Base-by-base conservation (phyloP, 2,888 invertebrate species). In the Tiliacea citrago region DNA sequence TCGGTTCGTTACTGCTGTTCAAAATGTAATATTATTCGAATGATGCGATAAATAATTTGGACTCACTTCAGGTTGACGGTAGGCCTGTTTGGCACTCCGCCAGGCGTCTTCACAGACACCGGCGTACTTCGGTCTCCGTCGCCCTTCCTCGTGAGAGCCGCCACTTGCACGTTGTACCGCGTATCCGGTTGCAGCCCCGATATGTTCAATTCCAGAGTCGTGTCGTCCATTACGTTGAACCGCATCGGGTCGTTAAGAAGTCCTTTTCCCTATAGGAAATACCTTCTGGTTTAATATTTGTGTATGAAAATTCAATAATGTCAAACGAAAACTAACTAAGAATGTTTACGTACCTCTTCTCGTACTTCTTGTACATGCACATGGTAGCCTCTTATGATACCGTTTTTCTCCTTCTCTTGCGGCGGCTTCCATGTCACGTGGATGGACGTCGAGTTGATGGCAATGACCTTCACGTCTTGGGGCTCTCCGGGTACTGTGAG, bases 401-500 rank as follows among this genome's bases (percentile, higher is more conserved):
- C 99, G 92, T 99, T 99, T 82, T 98, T 98, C 90, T 99, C 99
- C 90, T 98, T 98, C 87, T 98, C 98, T 78, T 97, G 97, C 0
- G 99, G 99, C 12, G 99, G 98, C 91, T 98, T 98, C 99, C 99
- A 99, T 81, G 98, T 97, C 69, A 99, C 99, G 93, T 98, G 98
- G 86, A 99, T 98, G 55, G 99, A 98, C n/a, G 99, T 99, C 1
- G 99, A 99, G 97, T 99, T 99, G 92, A 99, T 97, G 39, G 98
- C 97, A 80, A 97, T 97, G 61, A 98, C 98, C 94, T 98, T 98
- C 83, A 99, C 99, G 91, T 99, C 98, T 95, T 98, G 98, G 66
- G 99, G 99, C 96, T 99, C 98, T 85, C 99, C 99, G 89, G 99
- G 99, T 97, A 99, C 99, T 99, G 97, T 96, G 97, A 97, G 86